phyloP scores from a whole-genome alignment of 2,113 vertebrate species.

The Bettongia penicillata region DNA sequence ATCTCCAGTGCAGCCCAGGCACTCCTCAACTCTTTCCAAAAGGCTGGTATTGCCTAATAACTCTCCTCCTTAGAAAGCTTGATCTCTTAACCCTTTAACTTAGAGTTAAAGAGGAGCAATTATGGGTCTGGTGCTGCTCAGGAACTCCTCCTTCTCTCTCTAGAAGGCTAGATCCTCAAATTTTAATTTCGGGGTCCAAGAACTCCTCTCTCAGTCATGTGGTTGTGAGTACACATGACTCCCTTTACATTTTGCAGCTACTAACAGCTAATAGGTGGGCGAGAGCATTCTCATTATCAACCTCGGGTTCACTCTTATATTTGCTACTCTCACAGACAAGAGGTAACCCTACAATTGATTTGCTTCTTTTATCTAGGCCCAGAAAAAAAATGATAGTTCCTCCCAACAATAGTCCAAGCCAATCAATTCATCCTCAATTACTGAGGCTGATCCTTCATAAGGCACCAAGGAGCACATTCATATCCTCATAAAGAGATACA shows the following conservation, averaged over 20 bases:
- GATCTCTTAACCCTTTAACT: not conserved
- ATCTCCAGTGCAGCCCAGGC: not conserved
- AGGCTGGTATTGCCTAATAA: not conserved
- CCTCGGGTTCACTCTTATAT: not conserved
- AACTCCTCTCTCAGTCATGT: not conserved
- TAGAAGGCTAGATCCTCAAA: not conserved
- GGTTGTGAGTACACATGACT: not conserved
- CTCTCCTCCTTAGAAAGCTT: not conserved
- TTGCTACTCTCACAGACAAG: not conserved
- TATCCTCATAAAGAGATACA: not conserved
- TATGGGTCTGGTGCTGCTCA: not conserved
- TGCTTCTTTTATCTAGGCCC: not conserved
- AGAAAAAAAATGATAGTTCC: not conserved
- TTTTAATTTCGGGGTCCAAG: not conserved
- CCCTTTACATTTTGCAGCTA: no score
- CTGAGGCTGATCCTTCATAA: not conserved
- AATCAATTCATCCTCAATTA: not conserved
- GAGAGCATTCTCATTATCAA: not conserved
- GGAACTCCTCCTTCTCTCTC: not conserved
- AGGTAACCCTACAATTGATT: not conserved
- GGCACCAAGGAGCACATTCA: not conserved
- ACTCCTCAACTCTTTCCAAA: not conserved
- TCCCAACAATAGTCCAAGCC: not conserved
- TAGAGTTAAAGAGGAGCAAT: not conserved
- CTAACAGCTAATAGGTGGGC: not conserved